Percentiles rank a stretch among this genome's conserved stretches.
Conservation (phyloP, 2,888 invertebrate species). For the Lasioglossum malachurum region DNA sequence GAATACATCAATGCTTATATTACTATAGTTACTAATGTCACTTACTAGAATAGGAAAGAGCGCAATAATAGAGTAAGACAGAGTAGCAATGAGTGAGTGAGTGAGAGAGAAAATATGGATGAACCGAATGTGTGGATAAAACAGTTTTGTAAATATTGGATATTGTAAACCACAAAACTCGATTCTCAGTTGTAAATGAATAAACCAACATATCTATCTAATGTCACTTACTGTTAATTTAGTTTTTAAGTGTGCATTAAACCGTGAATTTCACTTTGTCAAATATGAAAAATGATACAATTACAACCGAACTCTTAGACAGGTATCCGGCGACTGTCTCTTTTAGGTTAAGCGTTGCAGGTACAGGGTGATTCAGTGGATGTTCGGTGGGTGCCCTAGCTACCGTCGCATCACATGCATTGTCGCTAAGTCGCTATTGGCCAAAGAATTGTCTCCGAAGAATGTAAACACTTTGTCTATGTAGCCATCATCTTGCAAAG, state of each 20-base stretch:
- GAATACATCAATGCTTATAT: constrained; percentile 1
- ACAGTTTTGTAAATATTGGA: neutral
- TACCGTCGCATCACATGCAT: neutral
- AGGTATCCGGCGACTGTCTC: constrained; percentile 42
- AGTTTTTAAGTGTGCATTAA: constrained; percentile 18
- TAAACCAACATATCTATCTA: neutral
- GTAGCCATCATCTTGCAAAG: too few relatives aligned
- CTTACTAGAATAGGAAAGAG: constrained; percentile 39
- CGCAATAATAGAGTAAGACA: constrained; percentile 1
- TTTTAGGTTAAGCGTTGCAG: constrained; percentile 44
- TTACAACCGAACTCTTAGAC: constrained; percentile 19
- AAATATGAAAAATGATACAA: neutral
- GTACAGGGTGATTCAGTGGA: neutral
- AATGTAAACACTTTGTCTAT: neutral
- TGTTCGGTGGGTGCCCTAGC: neutral
- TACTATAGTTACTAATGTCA: constrained; percentile 14
- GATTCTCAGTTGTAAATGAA: neutral
- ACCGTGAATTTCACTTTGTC: constrained; percentile 7
- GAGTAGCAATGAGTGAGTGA: neutral
- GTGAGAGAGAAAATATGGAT: neutral
- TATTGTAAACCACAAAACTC: neutral
- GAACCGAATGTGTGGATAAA: neutral
- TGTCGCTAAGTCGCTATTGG: neutral
- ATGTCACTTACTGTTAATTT: constrained; percentile 44
- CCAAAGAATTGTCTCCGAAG: neutral